Percentiles rank a stretch among this genome's conserved stretches.
phyloP scores from a whole-genome alignment of 2,113 vertebrate species.

The Drymodes brunneopygia region DNA sequence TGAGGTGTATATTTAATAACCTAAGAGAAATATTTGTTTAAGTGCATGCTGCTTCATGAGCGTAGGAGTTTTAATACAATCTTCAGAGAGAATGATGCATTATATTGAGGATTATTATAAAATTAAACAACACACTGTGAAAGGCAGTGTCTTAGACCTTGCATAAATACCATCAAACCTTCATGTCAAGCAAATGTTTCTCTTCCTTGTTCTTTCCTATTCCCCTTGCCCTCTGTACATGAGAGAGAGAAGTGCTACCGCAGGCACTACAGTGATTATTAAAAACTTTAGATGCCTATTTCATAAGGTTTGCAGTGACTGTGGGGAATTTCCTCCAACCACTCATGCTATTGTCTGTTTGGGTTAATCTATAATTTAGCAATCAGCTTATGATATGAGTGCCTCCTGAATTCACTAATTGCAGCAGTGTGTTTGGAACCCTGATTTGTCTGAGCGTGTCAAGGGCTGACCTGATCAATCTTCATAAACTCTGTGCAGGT shows the following conservation, averaged over 20 bases:
- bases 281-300: not conserved
- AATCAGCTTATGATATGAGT: not conserved
- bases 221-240: not conserved
- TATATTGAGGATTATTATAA: not conserved
- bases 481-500: not conserved
- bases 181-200: not conserved
- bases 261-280: not conserved
- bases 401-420: not conserved
- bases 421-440: not conserved
- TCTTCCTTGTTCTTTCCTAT: not conserved
- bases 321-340: not conserved
- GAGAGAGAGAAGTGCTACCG: not conserved
- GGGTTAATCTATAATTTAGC: not conserved
- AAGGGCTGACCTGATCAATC: not conserved
- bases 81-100: not conserved
- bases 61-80: not conserved
- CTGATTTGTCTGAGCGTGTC: not conserved
- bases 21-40: not conserved
- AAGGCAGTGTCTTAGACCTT: not conserved
- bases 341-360: not conserved
- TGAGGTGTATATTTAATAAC: not conserved
- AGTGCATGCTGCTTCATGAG: not conserved
- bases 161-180: not conserved
- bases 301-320: not conserved
- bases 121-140: not conserved